Conservation (phyloP, 2,113 vertebrate species). For the Aegypius monachus region DNA sequence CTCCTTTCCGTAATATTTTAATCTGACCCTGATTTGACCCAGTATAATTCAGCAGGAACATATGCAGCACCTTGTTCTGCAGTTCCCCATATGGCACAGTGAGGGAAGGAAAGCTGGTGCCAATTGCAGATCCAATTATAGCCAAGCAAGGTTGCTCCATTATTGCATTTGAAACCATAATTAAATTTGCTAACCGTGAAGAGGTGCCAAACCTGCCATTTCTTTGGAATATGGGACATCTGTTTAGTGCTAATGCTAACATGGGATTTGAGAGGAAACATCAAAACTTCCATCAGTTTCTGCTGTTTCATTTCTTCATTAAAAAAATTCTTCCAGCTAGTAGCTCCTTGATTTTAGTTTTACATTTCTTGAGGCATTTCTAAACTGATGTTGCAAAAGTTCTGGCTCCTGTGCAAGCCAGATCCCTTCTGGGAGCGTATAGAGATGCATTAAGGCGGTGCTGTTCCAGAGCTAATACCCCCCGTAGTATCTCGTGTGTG, state of each 20-base stretch:
- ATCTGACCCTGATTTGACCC: conserved; percentile 6
- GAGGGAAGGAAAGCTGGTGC: conserved; percentile 56
- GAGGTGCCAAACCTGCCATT: conserved; percentile 64
- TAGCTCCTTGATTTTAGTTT: neutral
- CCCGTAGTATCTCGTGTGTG: rapidly evolving
- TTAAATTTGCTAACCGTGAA: conserved; percentile 68
- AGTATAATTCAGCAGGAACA: conserved; percentile 45
- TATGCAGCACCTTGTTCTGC: conserved; percentile 47
- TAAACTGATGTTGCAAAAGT: neutral
- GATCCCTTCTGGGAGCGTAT: neutral
- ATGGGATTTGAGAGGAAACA: neutral
- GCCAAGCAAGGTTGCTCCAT: conserved; percentile 71
- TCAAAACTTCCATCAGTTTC: neutral
- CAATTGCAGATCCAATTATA: conserved; percentile 69
- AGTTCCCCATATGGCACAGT: conserved; percentile 65
- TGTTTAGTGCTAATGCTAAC: conserved; percentile 57
- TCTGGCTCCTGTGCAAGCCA: neutral
- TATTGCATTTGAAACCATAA: conserved; percentile 73
- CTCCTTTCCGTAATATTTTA: neutral
- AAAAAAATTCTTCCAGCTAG: neutral
- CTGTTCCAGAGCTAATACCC: neutral
- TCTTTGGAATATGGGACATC: conserved; percentile 69
- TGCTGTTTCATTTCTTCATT: neutral
- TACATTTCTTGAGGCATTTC: neutral
- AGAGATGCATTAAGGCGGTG: neutral